phyloP scores from a whole-genome alignment of 1,140 invertebrate genomes.

The Pollicipes pollicipes region DNA sequence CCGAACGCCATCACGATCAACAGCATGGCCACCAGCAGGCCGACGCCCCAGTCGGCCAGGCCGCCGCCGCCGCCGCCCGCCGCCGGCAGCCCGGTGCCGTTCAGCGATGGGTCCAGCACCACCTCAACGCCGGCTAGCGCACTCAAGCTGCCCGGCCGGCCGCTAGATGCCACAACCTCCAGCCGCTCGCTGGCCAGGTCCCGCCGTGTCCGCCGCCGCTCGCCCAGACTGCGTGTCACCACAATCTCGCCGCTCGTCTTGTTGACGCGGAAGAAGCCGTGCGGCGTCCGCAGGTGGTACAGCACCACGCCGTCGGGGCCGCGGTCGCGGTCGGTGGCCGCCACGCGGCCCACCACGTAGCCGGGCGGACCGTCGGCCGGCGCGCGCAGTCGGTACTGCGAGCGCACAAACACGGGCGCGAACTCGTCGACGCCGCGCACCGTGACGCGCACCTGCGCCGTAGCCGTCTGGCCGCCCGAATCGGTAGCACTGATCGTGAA shows the following conservation, averaged over 20 bases:
- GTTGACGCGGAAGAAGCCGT: constrained; percentile 79
- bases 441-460: constrained; percentile 60
- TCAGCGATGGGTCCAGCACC: constrained; percentile 42
- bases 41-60: constrained; percentile 66
- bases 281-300: constrained; percentile 63
- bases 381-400: constrained; percentile 64
- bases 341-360: constrained; percentile 64
- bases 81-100: constrained; percentile 27
- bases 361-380: constrained; percentile 50
- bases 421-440: constrained; percentile 84
- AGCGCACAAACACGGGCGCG: constrained; percentile 71
- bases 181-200: constrained; percentile 28
- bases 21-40: constrained; percentile 60
- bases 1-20: constrained; percentile 62
- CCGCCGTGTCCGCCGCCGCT: constrained; percentile 28
- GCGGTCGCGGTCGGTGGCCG: constrained; percentile 72
- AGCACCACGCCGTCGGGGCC: constrained; percentile 78
- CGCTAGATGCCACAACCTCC: constrained; percentile 68
- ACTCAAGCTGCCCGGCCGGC: constrained; percentile 60
- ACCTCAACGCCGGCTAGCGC: constrained; percentile 75
- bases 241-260: constrained; percentile 70
- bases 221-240: constrained; percentile 51
- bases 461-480: constrained; percentile 51
- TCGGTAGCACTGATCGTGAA: constrained; percentile 69
- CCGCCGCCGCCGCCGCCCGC: constrained; percentile 40